Conservation (phyloP, 2,888 invertebrate species). For the Pocota personata region DNA sequence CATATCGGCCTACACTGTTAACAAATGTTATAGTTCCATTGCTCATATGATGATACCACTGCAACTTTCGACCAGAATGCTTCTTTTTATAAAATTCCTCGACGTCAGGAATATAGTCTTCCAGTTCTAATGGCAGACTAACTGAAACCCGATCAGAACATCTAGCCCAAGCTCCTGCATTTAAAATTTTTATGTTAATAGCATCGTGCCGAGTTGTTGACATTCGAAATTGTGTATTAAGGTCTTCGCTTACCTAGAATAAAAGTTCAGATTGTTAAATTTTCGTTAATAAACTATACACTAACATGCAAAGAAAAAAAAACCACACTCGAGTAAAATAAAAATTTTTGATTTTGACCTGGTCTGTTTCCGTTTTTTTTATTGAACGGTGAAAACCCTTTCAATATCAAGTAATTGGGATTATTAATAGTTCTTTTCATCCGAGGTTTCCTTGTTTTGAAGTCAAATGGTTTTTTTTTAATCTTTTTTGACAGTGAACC, state of each 20-base stretch:
- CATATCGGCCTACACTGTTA: conserved; percentile 96
- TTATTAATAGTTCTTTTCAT: too few species aligned
- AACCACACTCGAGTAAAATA: too few species aligned
- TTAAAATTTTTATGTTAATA: conserved; percentile 98
- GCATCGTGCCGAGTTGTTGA: conserved; percentile 92
- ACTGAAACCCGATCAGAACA: conserved; percentile 97
- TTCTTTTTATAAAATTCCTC: conserved; percentile 99
- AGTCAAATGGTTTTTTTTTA: too few species aligned
- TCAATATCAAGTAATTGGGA: too few species aligned
- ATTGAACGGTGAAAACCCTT: too few species aligned
- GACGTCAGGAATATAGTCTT: conserved; percentile 99
- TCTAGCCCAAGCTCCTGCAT: conserved; percentile 98
- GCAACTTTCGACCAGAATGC: conserved; percentile 98
- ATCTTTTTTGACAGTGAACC: too few species aligned
- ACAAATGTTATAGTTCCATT: conserved; percentile 99
- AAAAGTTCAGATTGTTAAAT: not conserved
- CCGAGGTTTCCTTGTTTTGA: too few species aligned
- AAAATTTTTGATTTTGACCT: too few species aligned
- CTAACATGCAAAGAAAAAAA: not conserved
- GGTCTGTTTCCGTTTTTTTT: too few species aligned
- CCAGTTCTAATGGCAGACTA: conserved; percentile 97
- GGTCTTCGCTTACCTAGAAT: conserved; percentile 90
- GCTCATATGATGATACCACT: conserved; percentile 99
- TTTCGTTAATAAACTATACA: not conserved
- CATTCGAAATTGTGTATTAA: conserved; percentile 95